Conservation (phyloP, 2,113 vertebrate genomes). For the Panthera tigris region DNA sequence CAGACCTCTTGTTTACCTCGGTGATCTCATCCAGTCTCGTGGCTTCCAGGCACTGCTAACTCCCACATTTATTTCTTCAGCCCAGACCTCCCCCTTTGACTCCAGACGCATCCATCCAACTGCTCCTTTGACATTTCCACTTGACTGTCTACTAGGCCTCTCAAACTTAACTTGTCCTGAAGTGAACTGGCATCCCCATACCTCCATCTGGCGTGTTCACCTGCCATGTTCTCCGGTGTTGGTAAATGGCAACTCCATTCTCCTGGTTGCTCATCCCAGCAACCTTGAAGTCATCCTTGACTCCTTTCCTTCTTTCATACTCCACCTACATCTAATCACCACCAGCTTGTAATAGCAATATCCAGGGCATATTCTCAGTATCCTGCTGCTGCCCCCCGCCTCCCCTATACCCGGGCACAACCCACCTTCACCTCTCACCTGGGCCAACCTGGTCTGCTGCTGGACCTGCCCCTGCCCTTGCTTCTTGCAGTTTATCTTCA, state of each 20-base stretch:
- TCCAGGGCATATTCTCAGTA: background rate
- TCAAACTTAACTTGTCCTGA: background rate
- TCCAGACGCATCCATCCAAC: too few species aligned
- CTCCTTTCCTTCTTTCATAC: background rate
- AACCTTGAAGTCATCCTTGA: background rate
- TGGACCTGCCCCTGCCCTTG: background rate
- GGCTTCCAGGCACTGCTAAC: background rate
- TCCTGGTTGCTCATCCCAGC: background rate
- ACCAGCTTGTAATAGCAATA: background rate
- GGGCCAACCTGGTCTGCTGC: background rate
- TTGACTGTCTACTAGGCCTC: accelerated
- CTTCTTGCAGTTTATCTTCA: background rate
- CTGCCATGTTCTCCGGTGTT: background rate
- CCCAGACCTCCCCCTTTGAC: background rate
- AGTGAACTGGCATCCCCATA: background rate
- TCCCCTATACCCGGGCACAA: background rate
- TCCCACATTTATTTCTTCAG: background rate
- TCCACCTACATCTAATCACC: background rate
- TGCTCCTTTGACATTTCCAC: background rate
- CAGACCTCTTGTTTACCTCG: background rate
- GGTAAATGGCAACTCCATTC: background rate
- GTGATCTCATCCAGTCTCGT: background rate
- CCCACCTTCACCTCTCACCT: background rate
- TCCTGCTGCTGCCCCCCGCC: background rate
- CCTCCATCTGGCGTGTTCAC: background rate